Percentiles rank a stretch among this genome's conserved stretches.
phyloP scores from a whole-genome alignment of 2,797 vertebrate genomes.

The Oreochromis mossambicus region DNA sequence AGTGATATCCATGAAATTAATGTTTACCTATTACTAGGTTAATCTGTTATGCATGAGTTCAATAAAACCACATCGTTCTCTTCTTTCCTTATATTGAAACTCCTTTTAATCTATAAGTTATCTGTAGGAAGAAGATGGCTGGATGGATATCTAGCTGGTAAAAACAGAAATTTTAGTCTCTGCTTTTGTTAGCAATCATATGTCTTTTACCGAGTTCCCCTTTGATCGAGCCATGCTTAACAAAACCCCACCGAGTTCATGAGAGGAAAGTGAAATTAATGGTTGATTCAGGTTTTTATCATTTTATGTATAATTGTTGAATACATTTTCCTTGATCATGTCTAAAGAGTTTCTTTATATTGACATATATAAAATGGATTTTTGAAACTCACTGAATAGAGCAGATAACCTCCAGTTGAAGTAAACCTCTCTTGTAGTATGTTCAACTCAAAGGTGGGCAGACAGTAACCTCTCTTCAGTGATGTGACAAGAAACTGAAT shows the following conservation, averaged over 20 bases:
- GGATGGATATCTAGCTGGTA: no score
- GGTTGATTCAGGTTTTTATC: not conserved
- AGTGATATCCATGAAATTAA: no score
- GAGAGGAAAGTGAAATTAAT: not conserved
- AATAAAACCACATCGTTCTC: not conserved
- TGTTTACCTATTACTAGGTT: not conserved
- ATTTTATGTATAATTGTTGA: not conserved
- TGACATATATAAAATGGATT: no score
- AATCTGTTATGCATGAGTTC: not conserved
- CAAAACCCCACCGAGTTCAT: not conserved
- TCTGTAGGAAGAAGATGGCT: no score
- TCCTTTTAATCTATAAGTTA: not conserved
- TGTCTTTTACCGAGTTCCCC: not conserved
- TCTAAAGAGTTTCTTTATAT: no score
- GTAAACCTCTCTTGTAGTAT: not conserved
- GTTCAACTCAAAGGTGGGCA: not conserved
- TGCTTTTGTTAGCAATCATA: not conserved
- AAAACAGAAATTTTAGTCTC: not conserved
- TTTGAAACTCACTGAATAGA: not conserved
- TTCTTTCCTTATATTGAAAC: not conserved
- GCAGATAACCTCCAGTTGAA: not conserved
- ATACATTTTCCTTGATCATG: not conserved
- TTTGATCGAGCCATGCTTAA: not conserved
- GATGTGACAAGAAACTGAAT: not conserved
- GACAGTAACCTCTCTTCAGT: not conserved